Evolutionary conservation across 2,888 invertebrate genomes (phyloP).

Genomic region (Eupelmus urozonus): DNA sequence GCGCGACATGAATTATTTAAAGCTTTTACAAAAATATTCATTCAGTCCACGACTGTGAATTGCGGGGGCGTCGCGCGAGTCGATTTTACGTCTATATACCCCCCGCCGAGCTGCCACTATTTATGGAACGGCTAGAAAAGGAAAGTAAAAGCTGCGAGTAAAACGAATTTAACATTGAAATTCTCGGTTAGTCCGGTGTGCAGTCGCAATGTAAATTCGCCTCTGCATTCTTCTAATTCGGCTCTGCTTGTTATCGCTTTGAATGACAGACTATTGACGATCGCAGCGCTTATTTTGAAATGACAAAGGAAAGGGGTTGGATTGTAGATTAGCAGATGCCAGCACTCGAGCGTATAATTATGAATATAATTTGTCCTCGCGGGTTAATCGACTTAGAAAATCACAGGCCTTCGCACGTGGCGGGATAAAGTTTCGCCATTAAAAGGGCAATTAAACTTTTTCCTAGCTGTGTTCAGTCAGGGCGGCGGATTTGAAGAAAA

Average conservation of each 20-base stretch:
- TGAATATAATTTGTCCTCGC: conserved; percentile 53
- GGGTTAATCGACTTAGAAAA: conserved; percentile 54
- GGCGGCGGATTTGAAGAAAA: conserved; percentile 47
- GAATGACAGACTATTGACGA: no score
- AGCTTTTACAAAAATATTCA: conserved; percentile 56
- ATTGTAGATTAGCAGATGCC: not conserved
- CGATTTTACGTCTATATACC: conserved; percentile 4
- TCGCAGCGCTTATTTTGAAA: no score
- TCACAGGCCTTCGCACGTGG: not conserved
- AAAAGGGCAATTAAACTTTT: conserved; percentile 59
- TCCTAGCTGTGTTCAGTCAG: no score
- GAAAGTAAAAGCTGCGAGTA: not conserved
- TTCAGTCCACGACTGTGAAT: conserved; percentile 43
- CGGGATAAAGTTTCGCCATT: conserved; percentile 54
- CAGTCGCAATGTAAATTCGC: not conserved
- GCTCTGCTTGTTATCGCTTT: not conserved
- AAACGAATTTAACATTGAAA: conserved; percentile 24
- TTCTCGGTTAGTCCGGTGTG: no score
- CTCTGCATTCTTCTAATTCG: not conserved
- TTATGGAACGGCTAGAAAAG: not conserved
- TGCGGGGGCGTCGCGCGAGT: not conserved
- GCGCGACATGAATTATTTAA: conserved; percentile 57
- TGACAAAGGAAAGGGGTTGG: not conserved
- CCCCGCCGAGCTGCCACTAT: conserved; percentile 4
- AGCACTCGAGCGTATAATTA: conserved; percentile 25